phyloP scores from a whole-genome alignment of 2,797 vertebrate genomes.

The Diplodus sargus region DNA sequence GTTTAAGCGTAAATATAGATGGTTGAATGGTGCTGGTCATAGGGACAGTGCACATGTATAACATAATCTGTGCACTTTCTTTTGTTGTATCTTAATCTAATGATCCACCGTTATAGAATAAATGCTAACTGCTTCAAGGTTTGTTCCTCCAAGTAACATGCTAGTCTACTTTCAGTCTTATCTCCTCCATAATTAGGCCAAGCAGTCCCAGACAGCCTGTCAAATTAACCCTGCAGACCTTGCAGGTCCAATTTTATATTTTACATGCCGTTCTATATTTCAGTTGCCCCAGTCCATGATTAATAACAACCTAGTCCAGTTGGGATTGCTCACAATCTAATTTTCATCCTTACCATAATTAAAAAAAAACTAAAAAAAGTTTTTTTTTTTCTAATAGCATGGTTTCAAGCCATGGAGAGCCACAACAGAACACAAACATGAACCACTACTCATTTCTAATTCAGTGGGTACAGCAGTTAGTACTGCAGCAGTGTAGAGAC shows the following conservation, averaged over 20 bases:
- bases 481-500: slow-evolving; percentile 41
- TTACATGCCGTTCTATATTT: slow-evolving; percentile 29
- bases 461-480: slow-evolving; percentile 36
- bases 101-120: neutral
- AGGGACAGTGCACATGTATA: no score
- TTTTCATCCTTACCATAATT: neutral
- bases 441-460: slow-evolving; percentile 55
- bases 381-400: slow-evolving; percentile 10
- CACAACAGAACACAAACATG: slow-evolving; percentile 11
- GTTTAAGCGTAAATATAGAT: neutral
- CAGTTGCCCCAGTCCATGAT: neutral
- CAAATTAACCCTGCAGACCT: slow-evolving; percentile 22
- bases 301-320: neutral
- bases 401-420: slow-evolving; percentile 12
- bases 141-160: slow-evolving; percentile 10
- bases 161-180: slow-evolving; percentile 9
- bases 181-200: slow-evolving; percentile 17
- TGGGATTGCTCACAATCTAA: neutral
- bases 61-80: neutral
- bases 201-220: slow-evolving; percentile 17
- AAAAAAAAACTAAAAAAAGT: neutral
- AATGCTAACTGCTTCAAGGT: neutral
- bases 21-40: neutral
- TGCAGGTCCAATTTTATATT: slow-evolving; percentile 13
- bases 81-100: neutral